A percentile compares a stretch with the other conserved stretches of the same genome.
Evolutionary conservation across 2,888 invertebrate genomes (phyloP).

Genomic region (Electrophaes corylata): DNA sequence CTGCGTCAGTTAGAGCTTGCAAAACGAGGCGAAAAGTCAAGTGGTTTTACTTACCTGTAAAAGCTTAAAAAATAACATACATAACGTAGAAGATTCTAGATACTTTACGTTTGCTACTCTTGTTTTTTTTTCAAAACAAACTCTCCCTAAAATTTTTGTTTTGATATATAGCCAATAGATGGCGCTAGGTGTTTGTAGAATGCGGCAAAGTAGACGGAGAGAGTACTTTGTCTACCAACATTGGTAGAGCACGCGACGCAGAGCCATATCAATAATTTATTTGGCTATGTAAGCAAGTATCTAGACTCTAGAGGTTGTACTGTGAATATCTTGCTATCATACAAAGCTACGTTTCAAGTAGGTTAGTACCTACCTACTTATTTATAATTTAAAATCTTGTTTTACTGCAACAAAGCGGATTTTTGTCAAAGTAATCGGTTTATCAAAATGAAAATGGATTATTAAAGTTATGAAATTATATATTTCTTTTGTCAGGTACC

Average conservation of each 20-base stretch:
- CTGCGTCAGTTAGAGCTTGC: constrained; percentile 17
- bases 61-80: neutral
- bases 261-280: constrained; percentile 18
- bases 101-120: no score
- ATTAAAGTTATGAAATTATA: no score
- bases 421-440: no score
- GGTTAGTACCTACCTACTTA: no score
- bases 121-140: neutral
- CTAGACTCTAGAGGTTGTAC: neutral
- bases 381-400: neutral
- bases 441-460: no score
- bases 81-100: no score
- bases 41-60: neutral
- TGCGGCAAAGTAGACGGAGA: constrained; percentile 1
- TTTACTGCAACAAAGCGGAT: no score
- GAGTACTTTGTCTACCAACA: neutral
- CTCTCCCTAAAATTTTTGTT: constrained; percentile 5
- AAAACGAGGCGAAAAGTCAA: constrained; percentile 41
- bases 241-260: constrained; percentile 1
- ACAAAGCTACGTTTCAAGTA: neutral
- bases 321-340: neutral
- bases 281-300: neutral
- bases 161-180: constrained; percentile 36
- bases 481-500: no score
- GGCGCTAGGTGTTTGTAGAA: constrained; percentile 39